Evolutionary conservation across 1,140 invertebrate genomes (phyloP).

Genomic region (Ephestia elutella): DNA sequence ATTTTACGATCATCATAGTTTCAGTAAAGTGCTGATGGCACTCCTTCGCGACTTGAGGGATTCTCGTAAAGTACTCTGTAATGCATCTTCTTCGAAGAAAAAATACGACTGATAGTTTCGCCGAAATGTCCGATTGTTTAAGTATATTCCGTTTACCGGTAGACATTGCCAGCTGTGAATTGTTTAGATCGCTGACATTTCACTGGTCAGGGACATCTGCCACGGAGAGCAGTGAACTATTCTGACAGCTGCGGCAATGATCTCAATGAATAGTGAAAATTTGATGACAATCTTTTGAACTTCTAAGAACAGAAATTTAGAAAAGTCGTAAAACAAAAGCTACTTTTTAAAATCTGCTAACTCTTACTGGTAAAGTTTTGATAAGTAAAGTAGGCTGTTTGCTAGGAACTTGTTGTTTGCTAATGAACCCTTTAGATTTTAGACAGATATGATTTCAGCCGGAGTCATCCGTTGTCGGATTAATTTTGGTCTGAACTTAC

Average conservation of each 20-base stretch:
- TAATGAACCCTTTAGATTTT: too few species aligned
- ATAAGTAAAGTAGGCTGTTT: too few species aligned
- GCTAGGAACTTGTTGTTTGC: too few species aligned
- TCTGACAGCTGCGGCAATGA: not conserved
- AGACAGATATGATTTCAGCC: too few species aligned
- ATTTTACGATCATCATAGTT: slow-evolving; percentile 4
- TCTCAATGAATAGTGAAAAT: not conserved
- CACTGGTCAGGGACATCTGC: not conserved
- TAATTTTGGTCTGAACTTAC: too few species aligned
- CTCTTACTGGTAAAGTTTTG: too few species aligned
- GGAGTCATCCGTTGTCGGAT: too few species aligned
- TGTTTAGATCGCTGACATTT: not conserved
- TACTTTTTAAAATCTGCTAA: too few species aligned
- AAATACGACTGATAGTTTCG: not conserved
- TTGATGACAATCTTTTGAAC: not conserved
- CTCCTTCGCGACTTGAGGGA: not conserved
- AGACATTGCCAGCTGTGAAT: not conserved
- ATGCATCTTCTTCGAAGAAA: not conserved
- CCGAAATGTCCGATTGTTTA: not conserved
- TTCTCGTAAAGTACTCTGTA: not conserved
- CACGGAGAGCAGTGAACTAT: not conserved
- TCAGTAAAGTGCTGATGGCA: not conserved
- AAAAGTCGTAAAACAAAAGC: too few species aligned
- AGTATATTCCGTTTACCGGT: too few species aligned
- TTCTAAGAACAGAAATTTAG: too few species aligned